Conservation (phyloP, 2,797 vertebrate genomes). For the Acipenser transmontanus region DNA sequence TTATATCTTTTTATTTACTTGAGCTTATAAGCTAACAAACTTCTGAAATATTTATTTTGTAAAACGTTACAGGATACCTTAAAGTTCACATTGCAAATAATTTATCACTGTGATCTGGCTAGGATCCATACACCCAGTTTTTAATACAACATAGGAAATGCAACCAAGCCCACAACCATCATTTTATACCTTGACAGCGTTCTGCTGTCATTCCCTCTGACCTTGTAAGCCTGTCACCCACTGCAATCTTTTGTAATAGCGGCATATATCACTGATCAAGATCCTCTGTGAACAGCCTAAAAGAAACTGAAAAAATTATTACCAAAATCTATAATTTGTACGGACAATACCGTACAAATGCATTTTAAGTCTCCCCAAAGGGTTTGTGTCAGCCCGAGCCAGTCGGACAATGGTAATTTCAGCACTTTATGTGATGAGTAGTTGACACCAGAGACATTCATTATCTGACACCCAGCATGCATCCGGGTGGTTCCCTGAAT, state of each 20-base stretch:
- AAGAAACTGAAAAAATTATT: slow-evolving; percentile 49
- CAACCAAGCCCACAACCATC: slow-evolving; percentile 19
- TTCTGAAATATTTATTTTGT: no score
- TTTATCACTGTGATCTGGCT: no score
- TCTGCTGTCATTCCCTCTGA: slow-evolving; percentile 27
- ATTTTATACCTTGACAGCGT: no score
- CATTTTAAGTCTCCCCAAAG: slow-evolving; percentile 35
- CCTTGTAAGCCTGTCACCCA: slow-evolving; percentile 39
- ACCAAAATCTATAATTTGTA: slow-evolving; percentile 51
- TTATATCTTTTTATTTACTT: no score
- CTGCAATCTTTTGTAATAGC: slow-evolving; percentile 37
- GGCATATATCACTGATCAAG: slow-evolving; percentile 35
- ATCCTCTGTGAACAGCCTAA: slow-evolving; percentile 26
- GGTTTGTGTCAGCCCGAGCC: slow-evolving; percentile 20
- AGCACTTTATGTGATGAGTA: slow-evolving; percentile 26
- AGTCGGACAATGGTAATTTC: slow-evolving; percentile 31
- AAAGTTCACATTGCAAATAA: no score
- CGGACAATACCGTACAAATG: slow-evolving; percentile 39
- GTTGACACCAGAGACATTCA: slow-evolving; percentile 13
- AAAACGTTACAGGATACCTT: no score
- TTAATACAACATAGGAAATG: slow-evolving; percentile 30
- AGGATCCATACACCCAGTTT: not conserved
- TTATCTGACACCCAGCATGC: not conserved
- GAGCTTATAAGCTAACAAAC: no score
- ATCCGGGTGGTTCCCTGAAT: not conserved